These are phyloP conservation scores for Hiodon alosoides DNA, from an alignment of 2,113 vertebrate genomes.

Conservation along the genomic window DNA sequence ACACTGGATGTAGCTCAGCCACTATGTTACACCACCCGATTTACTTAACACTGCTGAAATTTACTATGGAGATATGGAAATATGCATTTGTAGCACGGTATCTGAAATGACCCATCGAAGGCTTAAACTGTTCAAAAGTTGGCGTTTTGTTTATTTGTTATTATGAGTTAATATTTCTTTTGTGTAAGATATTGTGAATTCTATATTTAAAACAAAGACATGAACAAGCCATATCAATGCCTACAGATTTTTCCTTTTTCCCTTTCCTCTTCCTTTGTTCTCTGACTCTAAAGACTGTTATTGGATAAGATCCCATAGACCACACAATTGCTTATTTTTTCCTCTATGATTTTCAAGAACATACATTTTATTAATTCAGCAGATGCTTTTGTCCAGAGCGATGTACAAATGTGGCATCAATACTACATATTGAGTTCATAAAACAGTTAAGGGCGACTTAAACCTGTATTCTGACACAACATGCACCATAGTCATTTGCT, in stretches of 20 bases:
- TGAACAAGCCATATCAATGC: neutral
- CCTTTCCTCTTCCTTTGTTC: neutral
- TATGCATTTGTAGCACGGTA: constrained; percentile 4
- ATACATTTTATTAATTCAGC: no score
- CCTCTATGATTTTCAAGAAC: neutral
- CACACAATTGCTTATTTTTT: neutral
- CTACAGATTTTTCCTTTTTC: neutral
- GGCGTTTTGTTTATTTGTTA: neutral
- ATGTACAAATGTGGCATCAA: no score
- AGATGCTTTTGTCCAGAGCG: no score
- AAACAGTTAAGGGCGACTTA: no score
- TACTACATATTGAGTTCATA: no score
- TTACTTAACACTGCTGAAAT: constrained; percentile 32
- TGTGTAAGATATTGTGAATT: constrained; percentile 64
- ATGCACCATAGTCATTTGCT: no score
- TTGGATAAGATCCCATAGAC: neutral
- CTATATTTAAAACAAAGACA: constrained; percentile 49
- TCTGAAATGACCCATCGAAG: constrained; percentile 17
- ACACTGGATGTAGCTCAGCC: neutral
- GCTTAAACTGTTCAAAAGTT: constrained; percentile 32
- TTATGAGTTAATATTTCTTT: constrained; percentile 52
- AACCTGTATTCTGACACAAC: no score
- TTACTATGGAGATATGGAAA: neutral
- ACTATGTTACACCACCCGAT: constrained; percentile 18
- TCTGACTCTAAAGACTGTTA: neutral